Percentiles rank a stretch among this genome's conserved stretches.
These are phyloP conservation scores for Cyprinella venusta DNA, from an alignment of 2,797 vertebrate genomes.

Conservation along the genomic window DNA sequence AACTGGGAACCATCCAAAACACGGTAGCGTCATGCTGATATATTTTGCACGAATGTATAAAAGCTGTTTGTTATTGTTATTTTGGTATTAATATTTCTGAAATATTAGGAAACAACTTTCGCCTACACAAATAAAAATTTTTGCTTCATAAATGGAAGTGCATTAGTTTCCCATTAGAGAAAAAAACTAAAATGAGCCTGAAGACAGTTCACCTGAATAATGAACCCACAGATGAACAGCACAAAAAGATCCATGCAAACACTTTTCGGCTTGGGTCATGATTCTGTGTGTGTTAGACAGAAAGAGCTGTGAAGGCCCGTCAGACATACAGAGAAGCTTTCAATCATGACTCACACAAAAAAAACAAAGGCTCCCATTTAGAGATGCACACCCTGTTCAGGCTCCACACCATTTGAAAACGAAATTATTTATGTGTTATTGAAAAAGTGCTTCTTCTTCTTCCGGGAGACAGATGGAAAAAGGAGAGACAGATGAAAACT, in stretches of 20 bases:
- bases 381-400: slow-evolving; percentile 8
- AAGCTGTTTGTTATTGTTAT: neutral
- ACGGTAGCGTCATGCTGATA: neutral
- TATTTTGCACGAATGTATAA: neutral
- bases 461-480: neutral
- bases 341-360: slow-evolving; percentile 30
- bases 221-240: slow-evolving; percentile 8
- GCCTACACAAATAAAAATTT: neutral
- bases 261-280: slow-evolving; percentile 16
- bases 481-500: neutral
- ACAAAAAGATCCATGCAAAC: slow-evolving; percentile 20
- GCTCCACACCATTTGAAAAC: slow-evolving; percentile 22
- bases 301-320: slow-evolving; percentile 8
- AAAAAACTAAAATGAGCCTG: slow-evolving; percentile 13
- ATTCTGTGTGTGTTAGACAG: slow-evolving; percentile 27
- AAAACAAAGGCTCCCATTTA: slow-evolving; percentile 40
- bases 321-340: slow-evolving; percentile 32
- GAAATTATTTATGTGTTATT: slow-evolving; percentile 43
- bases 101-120: neutral
- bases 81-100: neutral
- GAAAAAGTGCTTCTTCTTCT: slow-evolving; percentile 22
- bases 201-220: slow-evolving; percentile 31
- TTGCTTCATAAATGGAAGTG: slow-evolving; percentile 25
- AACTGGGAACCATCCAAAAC: neutral
- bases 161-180: slow-evolving; percentile 29